Conservation (phyloP, 2,797 vertebrate species). For the Diplodus sargus region DNA sequence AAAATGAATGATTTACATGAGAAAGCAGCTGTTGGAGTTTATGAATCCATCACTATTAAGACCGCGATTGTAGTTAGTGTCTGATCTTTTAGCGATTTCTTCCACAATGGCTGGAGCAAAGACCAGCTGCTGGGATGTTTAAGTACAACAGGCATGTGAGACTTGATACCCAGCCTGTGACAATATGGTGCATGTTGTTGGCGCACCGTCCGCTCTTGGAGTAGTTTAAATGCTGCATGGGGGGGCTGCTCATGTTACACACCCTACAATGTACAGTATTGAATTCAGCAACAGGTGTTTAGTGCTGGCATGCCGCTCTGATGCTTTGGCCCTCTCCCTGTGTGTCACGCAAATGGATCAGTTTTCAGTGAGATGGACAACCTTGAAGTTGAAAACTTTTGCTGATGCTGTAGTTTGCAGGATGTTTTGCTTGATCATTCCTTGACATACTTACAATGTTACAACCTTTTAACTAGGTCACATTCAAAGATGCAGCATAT, state of each 20-base stretch:
- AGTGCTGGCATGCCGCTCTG: constrained; percentile 47
- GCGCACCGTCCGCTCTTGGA: constrained; percentile 29
- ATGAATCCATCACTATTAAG: background rate
- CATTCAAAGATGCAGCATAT: background rate
- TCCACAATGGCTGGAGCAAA: background rate
- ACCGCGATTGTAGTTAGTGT: background rate
- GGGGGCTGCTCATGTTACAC: constrained; percentile 71
- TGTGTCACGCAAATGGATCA: constrained; percentile 42
- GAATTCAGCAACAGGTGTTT: constrained; percentile 76
- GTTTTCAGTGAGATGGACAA: constrained; percentile 41
- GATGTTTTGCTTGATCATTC: too few relatives aligned
- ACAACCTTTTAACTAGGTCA: background rate
- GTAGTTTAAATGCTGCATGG: constrained; percentile 47
- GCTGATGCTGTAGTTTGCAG: background rate
- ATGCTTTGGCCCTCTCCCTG: constrained; percentile 25
- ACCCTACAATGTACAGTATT: constrained; percentile 57
- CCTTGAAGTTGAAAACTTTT: constrained; percentile 31
- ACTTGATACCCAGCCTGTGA: constrained; percentile 53
- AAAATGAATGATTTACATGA: background rate
- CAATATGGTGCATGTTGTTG: constrained; percentile 58
- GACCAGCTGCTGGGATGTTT: constrained; percentile 50
- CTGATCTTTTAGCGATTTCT: constrained; percentile 8
- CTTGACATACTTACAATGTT: background rate
- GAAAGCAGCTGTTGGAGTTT: background rate
- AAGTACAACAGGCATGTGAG: constrained; percentile 58